Conservation (phyloP, 2,113 vertebrate genomes). For the Sebastes fasciatus region DNA sequence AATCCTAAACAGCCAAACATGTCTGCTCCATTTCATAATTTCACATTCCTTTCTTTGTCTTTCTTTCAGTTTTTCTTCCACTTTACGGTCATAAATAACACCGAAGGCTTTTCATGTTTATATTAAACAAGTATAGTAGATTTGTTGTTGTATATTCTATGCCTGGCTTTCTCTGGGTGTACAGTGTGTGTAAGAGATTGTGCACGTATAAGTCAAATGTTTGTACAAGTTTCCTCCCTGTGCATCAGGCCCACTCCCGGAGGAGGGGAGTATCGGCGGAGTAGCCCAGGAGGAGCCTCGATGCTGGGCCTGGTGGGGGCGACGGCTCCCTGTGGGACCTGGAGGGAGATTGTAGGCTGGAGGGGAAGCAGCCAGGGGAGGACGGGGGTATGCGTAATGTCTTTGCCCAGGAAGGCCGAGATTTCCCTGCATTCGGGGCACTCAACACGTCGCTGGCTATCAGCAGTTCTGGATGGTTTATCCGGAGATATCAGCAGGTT, state of each 20-base stretch:
- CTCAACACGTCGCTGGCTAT: conserved; percentile 91
- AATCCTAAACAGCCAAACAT: background rate
- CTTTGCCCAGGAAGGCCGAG: conserved; percentile 54
- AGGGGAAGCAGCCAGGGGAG: conserved; percentile 50
- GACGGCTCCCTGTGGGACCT: conserved; percentile 54
- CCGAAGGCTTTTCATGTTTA: conserved; percentile 47
- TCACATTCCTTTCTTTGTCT: conserved; percentile 7
- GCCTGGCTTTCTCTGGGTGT: conserved; percentile 34
- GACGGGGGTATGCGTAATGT: conserved; percentile 62
- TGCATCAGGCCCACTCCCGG: conserved; percentile 33
- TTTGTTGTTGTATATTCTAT: conserved; percentile 53
- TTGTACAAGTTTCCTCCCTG: conserved; percentile 68
- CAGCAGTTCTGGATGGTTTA: conserved; percentile 79
- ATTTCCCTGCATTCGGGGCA: conserved; percentile 63
- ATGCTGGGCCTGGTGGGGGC: conserved; percentile 37
- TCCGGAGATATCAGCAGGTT: conserved; percentile 67
- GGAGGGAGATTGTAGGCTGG: conserved; percentile 42
- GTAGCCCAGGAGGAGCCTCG: conserved; percentile 57
- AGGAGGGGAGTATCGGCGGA: conserved; percentile 47
- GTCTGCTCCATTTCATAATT: background rate
- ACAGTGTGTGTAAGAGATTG: conserved; percentile 21
- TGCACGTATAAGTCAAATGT: conserved; percentile 51
- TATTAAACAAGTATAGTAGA: conserved; percentile 27
- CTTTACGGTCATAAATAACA: conserved; percentile 33
- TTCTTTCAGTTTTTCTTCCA: background rate